Conservation (phyloP, 2,888 invertebrate genomes). For the Ormyrus thymus region DNA sequence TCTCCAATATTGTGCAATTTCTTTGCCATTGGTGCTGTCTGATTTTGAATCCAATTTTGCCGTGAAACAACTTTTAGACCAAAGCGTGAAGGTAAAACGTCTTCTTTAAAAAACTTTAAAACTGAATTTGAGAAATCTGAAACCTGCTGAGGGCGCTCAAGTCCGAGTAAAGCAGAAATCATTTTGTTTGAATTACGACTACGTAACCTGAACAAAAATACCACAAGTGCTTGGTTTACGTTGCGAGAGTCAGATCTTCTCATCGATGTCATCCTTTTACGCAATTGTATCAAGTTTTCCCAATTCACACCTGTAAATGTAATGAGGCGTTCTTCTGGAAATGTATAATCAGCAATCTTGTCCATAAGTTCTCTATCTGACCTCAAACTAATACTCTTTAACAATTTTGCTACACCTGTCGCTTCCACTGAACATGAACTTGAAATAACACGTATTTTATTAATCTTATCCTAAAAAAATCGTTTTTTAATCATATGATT, state of each 20-base stretch:
- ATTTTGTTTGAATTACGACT: conserved; percentile 22
- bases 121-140: conserved; percentile 56
- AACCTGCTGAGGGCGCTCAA: conserved; percentile 53
- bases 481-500: background rate
- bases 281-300: too few relatives aligned
- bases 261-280: too few relatives aligned
- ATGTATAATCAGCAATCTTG: background rate
- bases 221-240: conserved; percentile 51
- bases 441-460: background rate
- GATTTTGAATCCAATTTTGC: background rate
- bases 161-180: conserved; percentile 6
- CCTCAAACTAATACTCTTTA: background rate
- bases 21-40: background rate
- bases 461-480: background rate
- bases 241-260: conserved; percentile 43
- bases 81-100: background rate
- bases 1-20: background rate
- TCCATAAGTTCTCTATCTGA: conserved; percentile 1
- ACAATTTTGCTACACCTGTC: background rate
- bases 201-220: conserved; percentile 56
- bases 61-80: background rate
- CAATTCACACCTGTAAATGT: too few relatives aligned
- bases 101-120: conserved; percentile 27
- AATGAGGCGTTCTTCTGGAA: background rate
- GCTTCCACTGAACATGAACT: background rate